These are phyloP conservation scores for Trachelus iudaicus DNA, from an alignment of 2,888 invertebrate species.

Conservation along the genomic window DNA sequence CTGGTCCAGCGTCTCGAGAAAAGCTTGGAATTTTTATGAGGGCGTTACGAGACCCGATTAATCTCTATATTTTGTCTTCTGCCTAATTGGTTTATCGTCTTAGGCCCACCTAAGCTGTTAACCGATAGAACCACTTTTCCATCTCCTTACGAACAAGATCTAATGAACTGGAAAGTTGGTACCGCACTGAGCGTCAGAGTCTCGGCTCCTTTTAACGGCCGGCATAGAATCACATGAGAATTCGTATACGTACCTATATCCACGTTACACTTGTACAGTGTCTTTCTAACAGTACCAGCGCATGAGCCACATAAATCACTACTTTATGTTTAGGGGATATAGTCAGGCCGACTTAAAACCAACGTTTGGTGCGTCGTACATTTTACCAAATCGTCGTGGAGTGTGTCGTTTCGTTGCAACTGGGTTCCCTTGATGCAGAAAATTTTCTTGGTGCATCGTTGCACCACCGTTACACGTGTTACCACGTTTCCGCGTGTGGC, in stretches of 20 bases:
- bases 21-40: slow-evolving; percentile 54
- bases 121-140: too few relatives aligned
- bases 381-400: slow-evolving; percentile 53
- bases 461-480: neutral
- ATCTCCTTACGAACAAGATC: too few relatives aligned
- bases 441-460: neutral
- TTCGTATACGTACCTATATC: too few relatives aligned
- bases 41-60: slow-evolving; percentile 42
- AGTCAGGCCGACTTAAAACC: slow-evolving; percentile 54
- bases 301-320: slow-evolving; percentile 50
- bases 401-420: neutral
- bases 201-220: too few relatives aligned
- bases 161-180: too few relatives aligned
- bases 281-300: slow-evolving; percentile 23
- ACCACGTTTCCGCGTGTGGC: neutral
- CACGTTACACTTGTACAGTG: too few relatives aligned
- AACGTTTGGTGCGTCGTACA: slow-evolving; percentile 53
- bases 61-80: slow-evolving; percentile 1
- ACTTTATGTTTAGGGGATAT: slow-evolving; percentile 56
- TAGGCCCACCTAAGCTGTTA: too few relatives aligned
- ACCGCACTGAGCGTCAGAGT: too few relatives aligned
- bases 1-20: slow-evolving; percentile 36
- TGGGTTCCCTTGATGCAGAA: neutral
- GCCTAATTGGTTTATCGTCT: neutral
- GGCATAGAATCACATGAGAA: too few relatives aligned